These are phyloP conservation scores for Epistrophe grossulariae DNA, from an alignment of 2,888 invertebrate genomes.

Conservation along the genomic window DNA sequence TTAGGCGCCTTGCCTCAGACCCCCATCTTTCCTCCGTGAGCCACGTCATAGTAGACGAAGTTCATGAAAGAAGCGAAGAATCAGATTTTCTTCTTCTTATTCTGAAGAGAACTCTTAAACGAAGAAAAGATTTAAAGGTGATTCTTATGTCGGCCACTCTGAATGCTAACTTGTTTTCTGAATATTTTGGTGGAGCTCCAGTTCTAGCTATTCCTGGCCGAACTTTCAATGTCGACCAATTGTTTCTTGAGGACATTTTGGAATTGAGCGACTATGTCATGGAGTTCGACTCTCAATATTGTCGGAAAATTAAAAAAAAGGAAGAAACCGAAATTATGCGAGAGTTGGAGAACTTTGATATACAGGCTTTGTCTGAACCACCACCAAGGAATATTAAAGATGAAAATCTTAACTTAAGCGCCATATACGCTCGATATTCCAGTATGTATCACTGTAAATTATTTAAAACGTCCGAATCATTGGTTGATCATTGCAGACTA, in stretches of 20 bases:
- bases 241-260: conserved; percentile 92
- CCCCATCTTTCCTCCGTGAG: conserved; percentile 90
- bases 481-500: conserved; percentile 82
- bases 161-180: conserved; percentile 92
- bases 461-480: neutral
- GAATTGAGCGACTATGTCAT: conserved; percentile 87
- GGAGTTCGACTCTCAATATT: conserved; percentile 86
- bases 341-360: conserved; percentile 88
- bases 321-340: conserved; percentile 86
- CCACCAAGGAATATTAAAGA: conserved; percentile 88
- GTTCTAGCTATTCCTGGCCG: conserved; percentile 92
- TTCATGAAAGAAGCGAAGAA: conserved; percentile 95
- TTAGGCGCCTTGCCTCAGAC: conserved; percentile 93
- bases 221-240: conserved; percentile 93
- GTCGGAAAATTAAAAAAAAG: conserved; percentile 87
- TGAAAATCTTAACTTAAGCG: conserved; percentile 88
- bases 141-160: conserved; percentile 97
- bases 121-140: conserved; percentile 90
- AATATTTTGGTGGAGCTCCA: conserved; percentile 92
- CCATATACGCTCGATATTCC: conserved; percentile 88
- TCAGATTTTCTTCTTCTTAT: conserved; percentile 95
- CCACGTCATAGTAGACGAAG: conserved; percentile 95
- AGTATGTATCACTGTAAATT: conserved; percentile 80
- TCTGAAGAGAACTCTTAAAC: conserved; percentile 89
- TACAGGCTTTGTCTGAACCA: conserved; percentile 85